Evolutionary conservation across 1,140 invertebrate species (phyloP).

Genomic region (Lepidurus packardi): DNA sequence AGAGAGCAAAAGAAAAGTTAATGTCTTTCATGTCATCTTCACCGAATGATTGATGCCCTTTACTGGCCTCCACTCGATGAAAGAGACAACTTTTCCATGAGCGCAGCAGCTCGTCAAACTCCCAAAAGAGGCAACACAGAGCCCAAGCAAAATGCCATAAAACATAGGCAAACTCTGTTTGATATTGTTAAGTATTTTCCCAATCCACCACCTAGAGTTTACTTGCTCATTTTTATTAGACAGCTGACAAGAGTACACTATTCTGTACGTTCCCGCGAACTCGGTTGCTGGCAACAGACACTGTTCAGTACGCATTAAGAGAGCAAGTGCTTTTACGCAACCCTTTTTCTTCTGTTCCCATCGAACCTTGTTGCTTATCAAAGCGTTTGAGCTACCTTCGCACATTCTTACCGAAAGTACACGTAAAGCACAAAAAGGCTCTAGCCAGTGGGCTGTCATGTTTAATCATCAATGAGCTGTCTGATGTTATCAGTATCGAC

Average conservation of each 20-base stretch:
- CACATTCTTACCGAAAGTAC: background rate
- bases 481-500: constrained; percentile 15
- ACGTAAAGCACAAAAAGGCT: background rate
- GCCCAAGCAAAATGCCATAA: background rate
- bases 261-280: background rate
- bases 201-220: background rate
- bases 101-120: background rate
- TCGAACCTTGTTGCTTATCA: background rate
- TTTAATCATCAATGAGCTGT: constrained; percentile 15
- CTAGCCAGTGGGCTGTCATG: background rate
- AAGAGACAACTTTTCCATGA: background rate
- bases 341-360: background rate
- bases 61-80: background rate
- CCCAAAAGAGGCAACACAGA: background rate
- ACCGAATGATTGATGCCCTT: background rate
- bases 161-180: background rate
- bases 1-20: too few relatives aligned
- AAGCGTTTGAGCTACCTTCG: background rate
- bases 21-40: background rate
- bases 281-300: background rate
- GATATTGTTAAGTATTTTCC: background rate
- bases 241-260: background rate
- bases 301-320: background rate
- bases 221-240: background rate
- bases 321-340: background rate